Evolutionary conservation across 2,797 vertebrate species (phyloP).

Genomic region (Crotalus adamanteus): DNA sequence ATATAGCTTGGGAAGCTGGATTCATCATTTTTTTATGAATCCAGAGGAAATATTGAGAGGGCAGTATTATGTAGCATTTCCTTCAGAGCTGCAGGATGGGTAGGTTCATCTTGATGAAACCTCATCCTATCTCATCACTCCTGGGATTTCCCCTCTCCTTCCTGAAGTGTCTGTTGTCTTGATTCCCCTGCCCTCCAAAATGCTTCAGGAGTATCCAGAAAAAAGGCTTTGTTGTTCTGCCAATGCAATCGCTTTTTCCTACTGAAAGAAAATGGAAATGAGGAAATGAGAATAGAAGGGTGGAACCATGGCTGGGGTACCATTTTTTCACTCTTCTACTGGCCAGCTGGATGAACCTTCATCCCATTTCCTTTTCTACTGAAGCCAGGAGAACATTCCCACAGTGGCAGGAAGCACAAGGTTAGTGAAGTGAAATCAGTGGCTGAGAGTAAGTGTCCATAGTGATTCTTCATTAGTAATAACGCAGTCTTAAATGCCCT

Average conservation of each 20-base stretch:
- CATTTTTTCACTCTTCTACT: not conserved
- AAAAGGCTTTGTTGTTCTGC: not conserved
- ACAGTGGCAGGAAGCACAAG: not conserved
- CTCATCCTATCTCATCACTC: not conserved
- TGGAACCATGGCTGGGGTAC: not conserved
- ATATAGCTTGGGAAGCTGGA: not conserved
- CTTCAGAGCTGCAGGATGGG: not conserved
- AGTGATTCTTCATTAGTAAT: not conserved
- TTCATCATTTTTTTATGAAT: not conserved
- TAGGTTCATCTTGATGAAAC: not conserved
- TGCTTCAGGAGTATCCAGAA: not conserved
- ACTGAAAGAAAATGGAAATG: not conserved
- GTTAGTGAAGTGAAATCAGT: not conserved
- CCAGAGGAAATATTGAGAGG: not conserved
- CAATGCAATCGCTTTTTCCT: not conserved
- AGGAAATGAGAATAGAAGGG: slow-evolving; percentile 1
- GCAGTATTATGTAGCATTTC: not conserved
- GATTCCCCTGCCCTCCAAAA: not conserved
- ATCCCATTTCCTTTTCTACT: not conserved
- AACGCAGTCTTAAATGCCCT: not conserved
- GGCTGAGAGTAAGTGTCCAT: not conserved
- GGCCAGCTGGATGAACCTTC: not conserved
- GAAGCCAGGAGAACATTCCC: not conserved
- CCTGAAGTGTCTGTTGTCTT: not conserved
- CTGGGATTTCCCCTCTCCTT: not conserved